Conservation (phyloP, 2,888 invertebrate genomes). For the Cabera pusaria region DNA sequence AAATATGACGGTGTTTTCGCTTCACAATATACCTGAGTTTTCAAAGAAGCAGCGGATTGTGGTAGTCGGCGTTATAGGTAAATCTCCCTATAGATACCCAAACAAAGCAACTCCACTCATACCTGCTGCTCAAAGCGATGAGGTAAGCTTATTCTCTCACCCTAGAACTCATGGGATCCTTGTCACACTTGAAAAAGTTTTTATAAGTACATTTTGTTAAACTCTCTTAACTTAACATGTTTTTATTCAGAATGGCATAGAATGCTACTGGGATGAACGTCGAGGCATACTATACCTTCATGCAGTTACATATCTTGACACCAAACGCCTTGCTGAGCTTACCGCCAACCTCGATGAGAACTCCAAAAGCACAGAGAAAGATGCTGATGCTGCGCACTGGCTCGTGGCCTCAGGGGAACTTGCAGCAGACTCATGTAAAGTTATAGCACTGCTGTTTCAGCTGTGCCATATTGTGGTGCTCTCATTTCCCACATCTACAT, state of each 20-base stretch:
- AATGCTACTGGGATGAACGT: constrained; percentile 83
- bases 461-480: constrained; percentile 89
- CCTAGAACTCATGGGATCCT: too few relatives aligned
- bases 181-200: too few relatives aligned
- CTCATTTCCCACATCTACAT: constrained; percentile 78
- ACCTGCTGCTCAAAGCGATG: constrained; percentile 67
- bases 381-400: constrained; percentile 82
- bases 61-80: constrained; percentile 88
- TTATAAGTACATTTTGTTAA: too few relatives aligned
- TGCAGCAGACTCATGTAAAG: constrained; percentile 83
- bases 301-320: constrained; percentile 74
- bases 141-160: constrained; percentile 46
- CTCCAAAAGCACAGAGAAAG: constrained; percentile 61
- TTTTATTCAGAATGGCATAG: constrained; percentile 75
- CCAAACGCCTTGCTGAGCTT: constrained; percentile 54
- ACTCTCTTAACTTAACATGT: constrained; percentile 1
- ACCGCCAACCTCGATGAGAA: constrained; percentile 59
- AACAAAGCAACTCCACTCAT: constrained; percentile 86
- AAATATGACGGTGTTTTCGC: constrained; percentile 63
- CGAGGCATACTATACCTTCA: constrained; percentile 79
- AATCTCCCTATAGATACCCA: constrained; percentile 85
- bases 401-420: constrained; percentile 83
- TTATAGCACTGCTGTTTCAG: constrained; percentile 89
- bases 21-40: constrained; percentile 71
- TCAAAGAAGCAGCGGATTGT: constrained; percentile 84